Evolutionary conservation across 2,888 invertebrate genomes (phyloP), one percentile per base, ranked within the genome.

Genomic region (Mythimna vitellina): DNA sequence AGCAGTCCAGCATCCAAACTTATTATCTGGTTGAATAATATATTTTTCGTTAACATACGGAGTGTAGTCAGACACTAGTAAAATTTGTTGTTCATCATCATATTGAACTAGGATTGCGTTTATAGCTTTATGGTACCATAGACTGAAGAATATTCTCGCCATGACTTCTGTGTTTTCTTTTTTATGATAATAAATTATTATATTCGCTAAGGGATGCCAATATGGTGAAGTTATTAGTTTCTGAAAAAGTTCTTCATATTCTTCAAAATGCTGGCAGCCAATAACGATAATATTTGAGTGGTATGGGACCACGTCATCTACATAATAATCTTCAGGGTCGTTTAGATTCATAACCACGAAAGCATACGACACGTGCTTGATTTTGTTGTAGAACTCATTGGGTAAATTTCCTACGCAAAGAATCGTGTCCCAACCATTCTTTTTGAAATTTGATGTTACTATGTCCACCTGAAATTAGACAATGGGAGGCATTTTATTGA

Each of bases 141-240:
- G 86, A 42, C 87, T 89, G 65, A 90, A 95, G 75, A 93, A 94
- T 73, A 94, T 82, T 82, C 89, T 92, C 6, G 93, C 90, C 17
- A 92, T 73, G 4, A 79, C 77, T 57, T 83, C 75, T 46, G 78
- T 83, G 14, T 88, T 75, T 69, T 81, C 82, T 29, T 9, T 60
- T 66, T 79, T 80, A n/a, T 91, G 91, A 63, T 90, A 92, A 73
- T 92, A 91, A 10, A 95, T 58, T 58, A 95, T 84, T 8, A 94
- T 78, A 53, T 93, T 90, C 8, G 94, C 83, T 8, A 87, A 88
- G 8, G 95, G 91, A 81, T 95, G 92, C 93, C 94, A 95, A 77
- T 92, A 92, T 0, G 92, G 89, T 2, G 88, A 80, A 10, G 71
- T 79, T 53, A 88, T 75, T 3, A 89, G 75, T 86, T 92, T 92